Evolutionary conservation across 2,888 invertebrate species (phyloP), one percentile per base, ranked within the genome.

Genomic region (Euphydryas editha): DNA sequence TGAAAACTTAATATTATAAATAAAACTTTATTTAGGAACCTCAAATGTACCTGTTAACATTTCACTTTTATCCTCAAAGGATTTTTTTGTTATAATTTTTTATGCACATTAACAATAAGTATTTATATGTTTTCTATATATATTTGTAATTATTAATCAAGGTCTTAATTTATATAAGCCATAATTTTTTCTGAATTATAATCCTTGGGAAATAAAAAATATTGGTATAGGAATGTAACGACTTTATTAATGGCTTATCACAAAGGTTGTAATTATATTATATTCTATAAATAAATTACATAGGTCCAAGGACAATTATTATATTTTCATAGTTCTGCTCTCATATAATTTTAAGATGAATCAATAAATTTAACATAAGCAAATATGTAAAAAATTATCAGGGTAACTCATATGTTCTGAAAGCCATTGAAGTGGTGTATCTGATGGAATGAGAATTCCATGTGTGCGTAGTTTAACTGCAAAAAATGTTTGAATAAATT

Each of bases 381-480:
- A 95, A 76, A 99, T 94, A 93, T 99, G 99, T 72, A 99, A 93
- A 89, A 99, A 99, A 92, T 99, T 99, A 87, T 99, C 99, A 0
- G 99, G 99, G 90, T 99, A 99, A 85, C 99, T 98, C 80, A 99
- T 93, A 87, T 99, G 99, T 90, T 99, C 98, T 21, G 98, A 98
- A 88, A 99, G 95, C 99, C 99, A 99, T 80, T 98, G 97, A 11
- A 99, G 86, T 13, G 99, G 98, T 11, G 98, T 97, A 71, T 98
- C 97, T 70, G 94, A 80, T 2, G 99, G 97, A 62, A 98, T 95
- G 74, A 95, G 94, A 77, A 99, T 95, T 21, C 99, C 99, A 87
- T 99, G 99, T 30, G 97, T 97, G 76, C 96, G 94, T 56, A 97
- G 92, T 79, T 94, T 94, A 71, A 95, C 97, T 97, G 93, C 62